Base-by-base conservation (phyloP, 2,797 vertebrate genomes). In the Tokudaia tokunoshimensis region DNA sequence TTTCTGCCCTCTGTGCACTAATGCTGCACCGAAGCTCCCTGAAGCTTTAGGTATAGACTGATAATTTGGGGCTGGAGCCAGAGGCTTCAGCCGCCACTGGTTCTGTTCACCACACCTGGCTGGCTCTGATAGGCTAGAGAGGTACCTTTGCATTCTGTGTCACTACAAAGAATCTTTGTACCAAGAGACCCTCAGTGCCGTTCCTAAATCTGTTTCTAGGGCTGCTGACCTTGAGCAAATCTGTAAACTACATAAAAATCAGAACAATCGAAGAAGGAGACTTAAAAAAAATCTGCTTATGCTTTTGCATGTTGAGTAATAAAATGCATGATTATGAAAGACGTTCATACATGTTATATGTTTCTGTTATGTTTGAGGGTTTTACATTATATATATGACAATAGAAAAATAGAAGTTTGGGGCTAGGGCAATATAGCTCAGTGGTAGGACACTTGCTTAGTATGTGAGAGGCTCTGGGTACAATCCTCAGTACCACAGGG, bases 201-300 rank as follows among this genome's bases (percentile, higher is more conserved):
- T 95, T 94, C 61, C 34, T 41, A 57, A 57, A 37, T 57, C 63
- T 84, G 4, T 83, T 80, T 83, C 59, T 82, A 78, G 57, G n/a
- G 57, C 55, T 67, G 24, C 72, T 94, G 50, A 88, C 37, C 37
- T 85, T 79, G 44, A 29, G 26, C 26, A 75, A 91, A 44, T 79
- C 55, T 59, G 14, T 85, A 89, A 97, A 93, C 83, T 75, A 92
- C 55, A 11, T 13, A 37, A 29, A 89, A 83, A 78, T 76, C 41
- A 84, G 81, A 50, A 85, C 24, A 79, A 75, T 84, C 20, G 83
- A 93, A 95, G 34, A 55, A 13, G 12, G 31, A 90, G 47, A 90
- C 89, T 59, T 52, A 29, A 34, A 93, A 91, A 78, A 12, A 57
- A 26, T 44, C 6, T 93, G 50, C 6, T 10, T 82, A 5, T 76